A percentile compares a stretch with the other conserved stretches of the same genome.
Evolutionary conservation across 2,113 vertebrate species (phyloP).

Genomic region (Ellobius talpinus): DNA sequence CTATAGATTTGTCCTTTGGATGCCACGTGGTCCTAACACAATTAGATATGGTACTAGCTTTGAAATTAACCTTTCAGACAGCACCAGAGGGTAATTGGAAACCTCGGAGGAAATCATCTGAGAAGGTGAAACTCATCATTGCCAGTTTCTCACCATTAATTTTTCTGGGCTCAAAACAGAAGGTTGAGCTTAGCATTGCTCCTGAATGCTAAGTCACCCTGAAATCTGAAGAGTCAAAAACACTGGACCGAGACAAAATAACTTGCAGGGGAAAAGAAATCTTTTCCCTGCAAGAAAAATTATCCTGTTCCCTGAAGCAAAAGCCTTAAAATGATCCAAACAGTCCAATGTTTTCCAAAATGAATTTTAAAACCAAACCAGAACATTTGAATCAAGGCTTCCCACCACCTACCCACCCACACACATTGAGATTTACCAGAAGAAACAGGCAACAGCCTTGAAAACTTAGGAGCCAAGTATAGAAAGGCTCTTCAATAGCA

Average conservation of each 20-base stretch:
- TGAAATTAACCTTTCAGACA: constrained; percentile 83
- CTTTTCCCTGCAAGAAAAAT: background rate
- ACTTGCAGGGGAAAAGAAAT: background rate
- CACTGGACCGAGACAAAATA: constrained; percentile 47
- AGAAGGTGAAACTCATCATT: constrained; percentile 74
- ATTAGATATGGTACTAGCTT: constrained; percentile 81
- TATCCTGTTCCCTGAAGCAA: background rate
- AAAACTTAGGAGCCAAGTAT: background rate
- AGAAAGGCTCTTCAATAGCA: constrained; percentile 27
- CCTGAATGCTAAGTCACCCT: constrained; percentile 73
- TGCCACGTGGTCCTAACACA: constrained; percentile 80
- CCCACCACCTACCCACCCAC: background rate
- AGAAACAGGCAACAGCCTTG: constrained; percentile 40
- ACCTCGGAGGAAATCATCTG: constrained; percentile 61
- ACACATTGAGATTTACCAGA: constrained; percentile 10
- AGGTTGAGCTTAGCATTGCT: constrained; percentile 38
- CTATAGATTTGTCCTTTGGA: constrained; percentile 82
- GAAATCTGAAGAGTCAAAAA: constrained; percentile 64
- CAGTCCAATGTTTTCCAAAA: constrained; percentile 49
- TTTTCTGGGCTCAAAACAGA: constrained; percentile 70
- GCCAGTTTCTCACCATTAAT: constrained; percentile 79
- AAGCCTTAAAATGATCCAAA: constrained; percentile 19
- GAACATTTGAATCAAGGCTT: constrained; percentile 2
- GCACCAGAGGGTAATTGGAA: constrained; percentile 77
- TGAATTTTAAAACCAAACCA: constrained; percentile 66